Percentiles rank a stretch among this genome's conserved stretches.
phyloP scores from a whole-genome alignment of 2,888 invertebrate genomes.

The Hirtodrosophila alboralis region DNA sequence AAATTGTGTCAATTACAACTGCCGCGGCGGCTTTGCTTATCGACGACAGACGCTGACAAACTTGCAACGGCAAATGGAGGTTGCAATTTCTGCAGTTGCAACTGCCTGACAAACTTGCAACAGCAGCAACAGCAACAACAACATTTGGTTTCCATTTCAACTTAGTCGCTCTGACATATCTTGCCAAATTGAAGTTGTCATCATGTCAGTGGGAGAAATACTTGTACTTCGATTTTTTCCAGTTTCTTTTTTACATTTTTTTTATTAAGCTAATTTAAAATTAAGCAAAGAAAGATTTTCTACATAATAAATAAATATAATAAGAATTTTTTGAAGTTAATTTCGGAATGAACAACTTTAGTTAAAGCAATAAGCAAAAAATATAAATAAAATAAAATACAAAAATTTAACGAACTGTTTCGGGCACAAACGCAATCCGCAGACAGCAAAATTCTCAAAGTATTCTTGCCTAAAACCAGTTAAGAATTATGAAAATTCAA shows the following conservation, averaged over 20 bases:
- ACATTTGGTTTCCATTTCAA: constrained; percentile 54
- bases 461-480: no score
- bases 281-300: no score
- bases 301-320: no score
- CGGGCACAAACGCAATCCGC: no score
- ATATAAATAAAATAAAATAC: no score
- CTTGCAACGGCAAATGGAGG: constrained; percentile 40
- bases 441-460: no score
- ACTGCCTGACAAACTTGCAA: constrained; percentile 66
- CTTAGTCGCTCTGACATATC: constrained; percentile 65
- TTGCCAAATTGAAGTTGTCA: constrained; percentile 69
- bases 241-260: constrained; percentile 27
- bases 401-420: no score
- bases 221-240: constrained; percentile 23
- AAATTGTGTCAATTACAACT: constrained; percentile 79
- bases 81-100: constrained; percentile 42
- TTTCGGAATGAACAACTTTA: no score
- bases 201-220: constrained; percentile 54
- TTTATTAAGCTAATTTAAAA: no score
- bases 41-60: constrained; percentile 71
- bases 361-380: no score
- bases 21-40: constrained; percentile 71
- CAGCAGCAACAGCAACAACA: constrained; percentile 15
- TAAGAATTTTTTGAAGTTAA: no score
- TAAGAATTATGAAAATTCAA: no score